phyloP scores from a whole-genome alignment of 2,113 vertebrate genomes.

The Cromileptes altivelis region DNA sequence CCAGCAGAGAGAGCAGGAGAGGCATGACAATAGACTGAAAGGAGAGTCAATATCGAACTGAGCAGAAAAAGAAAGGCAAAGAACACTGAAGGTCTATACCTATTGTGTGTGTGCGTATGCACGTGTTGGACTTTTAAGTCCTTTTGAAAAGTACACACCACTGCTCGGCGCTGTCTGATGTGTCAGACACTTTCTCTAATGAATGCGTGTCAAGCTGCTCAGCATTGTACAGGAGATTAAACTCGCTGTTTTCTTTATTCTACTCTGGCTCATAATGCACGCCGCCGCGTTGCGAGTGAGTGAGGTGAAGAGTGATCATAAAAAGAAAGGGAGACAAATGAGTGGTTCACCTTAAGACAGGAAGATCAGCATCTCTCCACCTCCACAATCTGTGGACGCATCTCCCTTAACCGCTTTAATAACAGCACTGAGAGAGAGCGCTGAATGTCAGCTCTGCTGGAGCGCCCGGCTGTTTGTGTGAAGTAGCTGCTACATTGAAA shows the following conservation, averaged over 20 bases:
- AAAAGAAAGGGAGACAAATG: conserved; percentile 29
- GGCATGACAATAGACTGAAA: conserved; percentile 53
- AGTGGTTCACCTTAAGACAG: conserved; percentile 20
- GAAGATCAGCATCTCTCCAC: conserved; percentile 23
- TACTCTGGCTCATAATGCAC: background rate
- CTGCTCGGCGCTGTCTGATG: background rate
- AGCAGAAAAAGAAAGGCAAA: conserved; percentile 31
- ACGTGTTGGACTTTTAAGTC: conserved; percentile 79
- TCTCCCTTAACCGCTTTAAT: conserved; percentile 10
- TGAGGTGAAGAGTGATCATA: background rate
- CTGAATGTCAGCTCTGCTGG: conserved; percentile 16
- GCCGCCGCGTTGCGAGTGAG: background rate
- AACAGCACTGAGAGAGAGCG: background rate
- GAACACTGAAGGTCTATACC: conserved; percentile 40
- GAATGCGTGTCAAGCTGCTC: conserved; percentile 36
- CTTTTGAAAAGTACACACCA: conserved; percentile 35
- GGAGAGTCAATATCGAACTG: conserved; percentile 57
- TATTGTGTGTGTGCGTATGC: conserved; percentile 27
- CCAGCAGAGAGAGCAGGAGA: conserved; percentile 41
- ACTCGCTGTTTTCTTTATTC: conserved; percentile 27
- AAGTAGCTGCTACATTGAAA: conserved; percentile 38
- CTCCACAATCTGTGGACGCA: conserved; percentile 8
- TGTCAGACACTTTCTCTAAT: conserved; percentile 51
- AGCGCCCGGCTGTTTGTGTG: conserved; percentile 16
- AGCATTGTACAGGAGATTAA: conserved; percentile 1